Percentiles rank a stretch among this genome's conserved stretches.
These are phyloP conservation scores for Oryzias woworae DNA, from an alignment of 2,113 vertebrate genomes.

Conservation along the genomic window DNA sequence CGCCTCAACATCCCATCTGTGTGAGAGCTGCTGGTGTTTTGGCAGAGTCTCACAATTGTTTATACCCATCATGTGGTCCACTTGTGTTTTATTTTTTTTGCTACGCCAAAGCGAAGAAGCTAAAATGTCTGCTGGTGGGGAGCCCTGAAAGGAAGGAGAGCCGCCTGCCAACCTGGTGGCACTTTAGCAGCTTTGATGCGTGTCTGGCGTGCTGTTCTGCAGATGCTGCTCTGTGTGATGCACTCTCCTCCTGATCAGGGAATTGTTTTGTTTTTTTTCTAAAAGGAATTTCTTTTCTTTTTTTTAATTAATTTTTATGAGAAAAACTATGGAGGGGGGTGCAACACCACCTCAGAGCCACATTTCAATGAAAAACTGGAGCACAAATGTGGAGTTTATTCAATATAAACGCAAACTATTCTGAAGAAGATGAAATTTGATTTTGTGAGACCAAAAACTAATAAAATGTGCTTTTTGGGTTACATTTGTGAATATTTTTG, in stretches of 20 bases:
- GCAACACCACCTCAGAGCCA: too few species aligned
- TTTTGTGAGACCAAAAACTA: too few species aligned
- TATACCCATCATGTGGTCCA: neutral
- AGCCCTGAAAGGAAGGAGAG: constrained; percentile 11
- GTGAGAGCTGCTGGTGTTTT: neutral
- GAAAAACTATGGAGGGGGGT: too few species aligned
- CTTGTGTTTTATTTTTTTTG: neutral
- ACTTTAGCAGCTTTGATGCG: constrained; percentile 39
- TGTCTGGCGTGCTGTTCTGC: constrained; percentile 40
- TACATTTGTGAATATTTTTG: too few species aligned
- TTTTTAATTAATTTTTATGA: neutral
- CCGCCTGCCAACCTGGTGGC: constrained; percentile 30
- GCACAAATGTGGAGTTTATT: too few species aligned
- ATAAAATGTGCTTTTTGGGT: too few species aligned
- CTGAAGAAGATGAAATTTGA: too few species aligned
- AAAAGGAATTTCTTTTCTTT: constrained; percentile 1
- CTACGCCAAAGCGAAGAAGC: neutral
- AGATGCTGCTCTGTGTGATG: constrained; percentile 44
- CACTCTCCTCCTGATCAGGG: constrained; percentile 15
- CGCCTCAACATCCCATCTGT: neutral
- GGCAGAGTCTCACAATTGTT: constrained; percentile 2
- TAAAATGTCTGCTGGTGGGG: constrained; percentile 14
- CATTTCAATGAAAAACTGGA: too few species aligned
- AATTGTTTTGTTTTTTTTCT: constrained; percentile 8
- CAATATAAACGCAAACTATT: too few species aligned